These are phyloP conservation scores for Mystacornis crossleyi DNA, from an alignment of 2,113 vertebrate species.

Conservation along the genomic window DNA sequence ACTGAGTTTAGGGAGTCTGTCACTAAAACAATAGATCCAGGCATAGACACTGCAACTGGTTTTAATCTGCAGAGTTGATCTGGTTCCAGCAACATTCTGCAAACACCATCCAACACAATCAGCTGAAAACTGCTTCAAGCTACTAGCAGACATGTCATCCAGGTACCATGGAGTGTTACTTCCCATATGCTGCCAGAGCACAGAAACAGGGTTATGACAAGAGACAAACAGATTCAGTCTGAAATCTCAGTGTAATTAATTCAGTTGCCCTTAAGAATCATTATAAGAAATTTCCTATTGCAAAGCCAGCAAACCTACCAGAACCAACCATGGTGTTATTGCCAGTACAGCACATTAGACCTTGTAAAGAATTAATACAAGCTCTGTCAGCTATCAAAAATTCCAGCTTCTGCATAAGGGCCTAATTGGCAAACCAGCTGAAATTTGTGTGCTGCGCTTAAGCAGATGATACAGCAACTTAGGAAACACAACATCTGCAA, in stretches of 20 bases:
- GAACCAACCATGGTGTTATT: not conserved
- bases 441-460: not conserved
- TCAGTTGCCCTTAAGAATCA: constrained; percentile 37
- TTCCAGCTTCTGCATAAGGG: not conserved
- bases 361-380: constrained; percentile 2
- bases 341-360: constrained; percentile 34
- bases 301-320: constrained; percentile 19
- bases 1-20: constrained; percentile 16
- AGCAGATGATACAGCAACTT: not conserved
- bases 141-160: constrained; percentile 62
- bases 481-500: not conserved
- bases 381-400: constrained; percentile 15
- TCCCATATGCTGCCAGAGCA: constrained; percentile 56
- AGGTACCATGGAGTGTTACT: constrained; percentile 54
- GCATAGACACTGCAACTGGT: not conserved
- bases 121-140: constrained; percentile 40
- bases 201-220: constrained; percentile 45
- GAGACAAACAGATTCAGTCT: constrained; percentile 46
- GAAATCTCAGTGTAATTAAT: constrained; percentile 40
- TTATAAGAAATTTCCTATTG: not conserved
- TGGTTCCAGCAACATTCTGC: not conserved
- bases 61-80: constrained; percentile 59
- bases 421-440: not conserved
- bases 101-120: constrained; percentile 59
- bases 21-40: constrained; percentile 55